Conservation (phyloP, 2,797 vertebrate species). For the Lacerta viridis region DNA sequence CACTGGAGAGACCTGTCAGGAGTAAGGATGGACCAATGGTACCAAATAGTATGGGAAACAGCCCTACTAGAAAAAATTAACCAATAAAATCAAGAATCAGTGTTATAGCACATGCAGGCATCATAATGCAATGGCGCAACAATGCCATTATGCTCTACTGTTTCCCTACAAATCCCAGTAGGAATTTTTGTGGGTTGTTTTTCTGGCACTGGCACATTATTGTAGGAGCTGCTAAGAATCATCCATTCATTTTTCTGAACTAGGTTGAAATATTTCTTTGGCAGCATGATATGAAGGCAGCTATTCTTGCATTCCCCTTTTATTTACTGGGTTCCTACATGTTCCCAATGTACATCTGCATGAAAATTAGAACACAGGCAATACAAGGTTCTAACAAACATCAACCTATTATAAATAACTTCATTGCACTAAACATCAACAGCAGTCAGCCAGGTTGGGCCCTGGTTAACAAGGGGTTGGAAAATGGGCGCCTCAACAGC, state of each 20-base stretch:
- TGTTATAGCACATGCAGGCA: not conserved
- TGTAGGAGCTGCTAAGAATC: not conserved
- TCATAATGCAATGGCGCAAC: not conserved
- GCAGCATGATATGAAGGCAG: not conserved
- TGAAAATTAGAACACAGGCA: slow-evolving; percentile 11
- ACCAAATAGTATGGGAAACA: no score
- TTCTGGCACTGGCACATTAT: not conserved
- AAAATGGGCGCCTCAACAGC: no score
- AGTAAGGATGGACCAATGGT: no score
- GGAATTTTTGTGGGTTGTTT: not conserved
- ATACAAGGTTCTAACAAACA: not conserved
- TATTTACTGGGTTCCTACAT: not conserved
- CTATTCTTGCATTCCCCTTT: not conserved
- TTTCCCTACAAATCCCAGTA: not conserved
- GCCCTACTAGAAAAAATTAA: no score
- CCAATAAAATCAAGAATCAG: not conserved
- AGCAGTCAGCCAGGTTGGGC: not conserved
- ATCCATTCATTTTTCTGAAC: slow-evolving; percentile 13
- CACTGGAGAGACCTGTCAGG: no score
- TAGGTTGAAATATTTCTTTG: not conserved
- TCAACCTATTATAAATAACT: not conserved
- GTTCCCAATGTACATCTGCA: not conserved
- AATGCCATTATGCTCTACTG: not conserved
- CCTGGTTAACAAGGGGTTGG: no score
- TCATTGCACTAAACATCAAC: not conserved